Evolutionary conservation across 2,113 vertebrate species (phyloP).

Genomic region (Oryctolagus cuniculus): DNA sequence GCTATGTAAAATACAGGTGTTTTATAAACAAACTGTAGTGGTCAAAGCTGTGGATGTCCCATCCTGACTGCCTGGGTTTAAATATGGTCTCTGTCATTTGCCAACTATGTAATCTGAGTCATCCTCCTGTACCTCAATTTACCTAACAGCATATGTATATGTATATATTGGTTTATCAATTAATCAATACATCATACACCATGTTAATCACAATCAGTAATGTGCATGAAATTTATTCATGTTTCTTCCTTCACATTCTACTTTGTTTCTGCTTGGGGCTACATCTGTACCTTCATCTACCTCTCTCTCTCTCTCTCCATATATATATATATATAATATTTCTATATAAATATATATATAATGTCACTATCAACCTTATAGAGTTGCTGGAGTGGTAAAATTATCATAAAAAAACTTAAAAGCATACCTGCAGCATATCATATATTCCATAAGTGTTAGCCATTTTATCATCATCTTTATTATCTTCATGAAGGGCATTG

Average conservation of each 20-base stretch:
- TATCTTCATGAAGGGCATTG: not conserved
- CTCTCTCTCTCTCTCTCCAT: too few species aligned
- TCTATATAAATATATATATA: not conserved
- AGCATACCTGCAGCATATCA: not conserved
- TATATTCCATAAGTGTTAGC: not conserved
- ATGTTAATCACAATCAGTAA: too few species aligned
- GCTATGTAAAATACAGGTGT: not conserved
- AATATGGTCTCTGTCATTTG: not conserved
- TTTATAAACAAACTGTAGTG: not conserved
- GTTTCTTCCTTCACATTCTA: too few species aligned
- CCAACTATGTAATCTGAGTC: not conserved
- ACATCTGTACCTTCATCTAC: too few species aligned
- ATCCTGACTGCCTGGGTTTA: not conserved
- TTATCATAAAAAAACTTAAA: not conserved
- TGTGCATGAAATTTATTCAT: too few species aligned
- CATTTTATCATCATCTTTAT: not conserved
- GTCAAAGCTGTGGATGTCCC: not conserved
- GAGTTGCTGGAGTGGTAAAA: not conserved
- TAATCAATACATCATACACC: too few species aligned
- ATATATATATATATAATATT: too few species aligned
- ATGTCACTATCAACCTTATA: not conserved
- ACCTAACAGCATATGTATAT: not conserved
- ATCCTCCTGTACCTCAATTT: not conserved
- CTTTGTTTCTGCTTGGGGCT: too few species aligned
- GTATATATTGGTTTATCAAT: too few species aligned